Percentiles rank a stretch among this genome's conserved stretches.
Evolutionary conservation across 2,797 vertebrate species (phyloP).

Genomic region (Gymnocypris eckloni): DNA sequence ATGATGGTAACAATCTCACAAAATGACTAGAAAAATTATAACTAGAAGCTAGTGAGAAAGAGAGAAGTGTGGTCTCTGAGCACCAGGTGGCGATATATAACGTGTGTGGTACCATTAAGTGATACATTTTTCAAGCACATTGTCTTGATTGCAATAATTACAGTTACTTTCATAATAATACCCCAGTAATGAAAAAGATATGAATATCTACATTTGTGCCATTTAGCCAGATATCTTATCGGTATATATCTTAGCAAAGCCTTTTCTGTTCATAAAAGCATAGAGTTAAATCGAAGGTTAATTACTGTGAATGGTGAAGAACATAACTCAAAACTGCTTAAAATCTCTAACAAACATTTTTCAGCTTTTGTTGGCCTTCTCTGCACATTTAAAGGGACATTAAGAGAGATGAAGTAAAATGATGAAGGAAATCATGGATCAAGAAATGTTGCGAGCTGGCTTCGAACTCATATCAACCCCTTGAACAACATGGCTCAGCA

Average conservation of each 20-base stretch:
- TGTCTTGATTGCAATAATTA: constrained; percentile 25
- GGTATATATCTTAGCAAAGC: too few species aligned
- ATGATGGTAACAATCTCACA: not conserved
- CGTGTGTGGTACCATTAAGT: not conserved
- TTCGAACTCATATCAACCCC: not conserved
- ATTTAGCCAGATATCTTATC: not conserved
- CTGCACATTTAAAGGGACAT: not conserved
- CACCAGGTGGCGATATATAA: constrained; percentile 41
- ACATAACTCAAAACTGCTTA: not conserved
- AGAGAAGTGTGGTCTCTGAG: not conserved
- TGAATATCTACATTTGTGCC: not conserved
- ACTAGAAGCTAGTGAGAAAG: not conserved
- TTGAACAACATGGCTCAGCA: not conserved
- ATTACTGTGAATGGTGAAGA: not conserved
- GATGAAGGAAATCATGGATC: not conserved
- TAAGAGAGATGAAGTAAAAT: not conserved
- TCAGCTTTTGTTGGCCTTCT: not conserved
- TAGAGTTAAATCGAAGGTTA: not conserved
- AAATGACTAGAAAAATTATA: not conserved
- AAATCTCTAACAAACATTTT: not conserved
- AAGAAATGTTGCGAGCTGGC: not conserved
- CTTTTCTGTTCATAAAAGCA: too few species aligned
- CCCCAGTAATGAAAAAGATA: not conserved
- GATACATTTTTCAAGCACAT: not conserved
- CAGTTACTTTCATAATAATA: constrained; percentile 19